Evolutionary conservation across 2,797 vertebrate genomes (phyloP), one percentile per base, ranked within the genome.

Genomic region (Sebastiscus tertius): DNA sequence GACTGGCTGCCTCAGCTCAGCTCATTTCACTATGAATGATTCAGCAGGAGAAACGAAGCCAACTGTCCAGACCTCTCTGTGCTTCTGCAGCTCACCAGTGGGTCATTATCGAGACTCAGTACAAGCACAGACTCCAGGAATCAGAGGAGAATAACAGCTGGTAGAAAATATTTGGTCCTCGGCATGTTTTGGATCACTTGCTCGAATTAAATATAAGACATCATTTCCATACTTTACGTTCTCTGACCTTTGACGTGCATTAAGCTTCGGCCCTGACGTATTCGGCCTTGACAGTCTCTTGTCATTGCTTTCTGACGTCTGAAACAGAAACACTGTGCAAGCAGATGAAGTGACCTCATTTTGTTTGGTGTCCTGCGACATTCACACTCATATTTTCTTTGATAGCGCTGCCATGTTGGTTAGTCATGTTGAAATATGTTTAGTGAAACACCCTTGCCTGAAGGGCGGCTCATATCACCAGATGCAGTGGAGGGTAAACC

Each of bases 1-100:
- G 81, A 84, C 74, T 70, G 66, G 33, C 58, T 79, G 72, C 49
- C 75, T 82, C 69, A 24, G 59, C 81, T 86, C 81, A 54, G 79
- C 72, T 80, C 27, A 24, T 22, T 62, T 31, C 62, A 60, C n/a
- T 64, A 78, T 85, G 75, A 91, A 88, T 89, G 84, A 89, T 83
- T 85, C 78, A 87, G 87, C 82, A 80, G 72, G 22, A 84, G 67
- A 74, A 77, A 78, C 46, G 0, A 72, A 79, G 70, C 72, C 65
- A 72, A 39, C 54, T 77, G 81, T 75, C 58, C 36, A 31, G 63
- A 75, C 46, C 70, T 75, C 33, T 74, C 14, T 36, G 18, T 42
- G 39, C 71, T 24, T 3, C 67, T 24, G 24, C 49, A 1, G 39
- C 78, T 74, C 72, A 76, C 29, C 46, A n/a, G 31, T 29, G 36